Evolutionary conservation across 2,888 invertebrate species (phyloP), one percentile per base, ranked within the genome.

Genomic region (Drosophila anomelani): DNA sequence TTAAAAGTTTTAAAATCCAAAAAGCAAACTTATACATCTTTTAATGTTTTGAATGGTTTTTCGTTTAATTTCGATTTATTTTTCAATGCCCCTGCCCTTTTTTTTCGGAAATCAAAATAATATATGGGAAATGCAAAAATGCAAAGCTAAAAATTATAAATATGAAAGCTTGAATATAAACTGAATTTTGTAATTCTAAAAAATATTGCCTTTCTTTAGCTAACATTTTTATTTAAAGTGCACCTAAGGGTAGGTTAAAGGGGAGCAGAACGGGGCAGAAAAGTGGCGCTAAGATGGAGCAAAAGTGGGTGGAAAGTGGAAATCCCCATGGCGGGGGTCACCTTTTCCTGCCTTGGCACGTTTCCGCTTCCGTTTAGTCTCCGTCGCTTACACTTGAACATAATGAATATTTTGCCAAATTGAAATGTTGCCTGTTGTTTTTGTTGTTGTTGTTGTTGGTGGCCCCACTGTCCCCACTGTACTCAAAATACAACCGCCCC

Each of bases 401-500:
- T 86, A 86, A 86, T 86, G 85, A 86, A 88, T 80, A 86, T 86
- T 86, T 86, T 87, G 68, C 73, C 77, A 86, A 86, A 86, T 86
- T 86, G 85, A 86, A 86, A 89, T 86, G 85, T 89, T 86, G 88
- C 82, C 51, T 23, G 0, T 23, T 36, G 10, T 36, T 20, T 20
- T 20, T 34, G 20, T 15, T 51, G 32, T 13, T 34, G 32, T 68
- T 59, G 47, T 72, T 66, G 13, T 4, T 13, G 78, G 62, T 44
- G 53, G 36, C 44, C 39, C 61, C 54, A 36, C 38, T 38, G 51
- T 4, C 47, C 41, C 44, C 34, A 46, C 29, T 13, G 53, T 38
- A 54, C 53, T 38, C n/a, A 38, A 36, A 12, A 17, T 32, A 10
- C 15, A 32, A 3, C 15, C 34, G 3, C 4, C 15, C 4, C 36